Evolutionary conservation across 2,797 vertebrate genomes (phyloP).

Genomic region (Spondyliosoma cantharus): DNA sequence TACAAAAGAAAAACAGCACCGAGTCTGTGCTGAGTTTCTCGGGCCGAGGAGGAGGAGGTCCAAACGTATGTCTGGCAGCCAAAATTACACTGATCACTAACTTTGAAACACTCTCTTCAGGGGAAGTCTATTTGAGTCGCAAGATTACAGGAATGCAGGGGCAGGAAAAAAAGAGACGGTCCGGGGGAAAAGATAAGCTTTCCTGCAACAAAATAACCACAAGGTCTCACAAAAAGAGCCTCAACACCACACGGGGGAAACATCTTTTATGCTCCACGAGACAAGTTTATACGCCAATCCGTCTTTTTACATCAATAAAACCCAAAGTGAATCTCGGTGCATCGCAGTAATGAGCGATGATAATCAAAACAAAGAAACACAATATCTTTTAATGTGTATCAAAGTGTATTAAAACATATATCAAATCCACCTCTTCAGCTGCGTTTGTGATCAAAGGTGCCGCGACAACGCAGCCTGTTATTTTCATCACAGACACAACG

Average conservation of each 20-base stretch:
- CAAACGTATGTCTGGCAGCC: constrained; percentile 31
- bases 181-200: background rate
- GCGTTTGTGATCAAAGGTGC: background rate
- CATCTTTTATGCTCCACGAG: background rate
- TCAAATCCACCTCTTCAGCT: background rate
- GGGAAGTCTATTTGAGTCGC: constrained; percentile 31
- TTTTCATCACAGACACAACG: constrained; percentile 5
- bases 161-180: background rate
- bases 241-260: background rate
- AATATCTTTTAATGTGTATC: background rate
- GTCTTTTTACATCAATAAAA: background rate
- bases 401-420: background rate
- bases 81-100: constrained; percentile 40
- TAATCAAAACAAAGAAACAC: too few relatives aligned
- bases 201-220: constrained; percentile 5
- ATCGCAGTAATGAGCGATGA: background rate
- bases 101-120: constrained; percentile 26
- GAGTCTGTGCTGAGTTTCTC: constrained; percentile 19
- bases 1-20: constrained; percentile 22
- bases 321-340: background rate
- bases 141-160: constrained; percentile 26
- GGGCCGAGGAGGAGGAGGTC: constrained; percentile 36
- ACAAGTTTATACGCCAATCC: background rate
- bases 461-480: background rate
- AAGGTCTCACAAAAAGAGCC: background rate